Evolutionary conservation across 2,797 vertebrate genomes (phyloP).

Genomic region (Sciurus vulgaris): DNA sequence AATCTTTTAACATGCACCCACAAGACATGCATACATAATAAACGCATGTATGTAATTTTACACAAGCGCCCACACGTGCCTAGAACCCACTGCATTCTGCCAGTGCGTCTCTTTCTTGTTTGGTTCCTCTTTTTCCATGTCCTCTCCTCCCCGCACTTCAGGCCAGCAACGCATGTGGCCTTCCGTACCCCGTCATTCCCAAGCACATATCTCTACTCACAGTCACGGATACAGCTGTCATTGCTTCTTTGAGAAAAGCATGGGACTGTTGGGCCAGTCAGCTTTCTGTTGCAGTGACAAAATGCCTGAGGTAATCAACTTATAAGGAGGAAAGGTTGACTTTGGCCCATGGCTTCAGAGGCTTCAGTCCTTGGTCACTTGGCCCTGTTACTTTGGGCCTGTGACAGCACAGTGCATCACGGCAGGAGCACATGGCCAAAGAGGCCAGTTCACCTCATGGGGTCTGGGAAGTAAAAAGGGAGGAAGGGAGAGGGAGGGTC

Average conservation of each 20-base stretch:
- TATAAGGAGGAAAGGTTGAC: too few relatives aligned
- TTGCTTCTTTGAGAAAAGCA: not conserved
- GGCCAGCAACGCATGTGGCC: too few relatives aligned
- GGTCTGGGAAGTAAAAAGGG: too few relatives aligned
- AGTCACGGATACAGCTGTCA: not conserved
- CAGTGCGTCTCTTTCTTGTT: not conserved
- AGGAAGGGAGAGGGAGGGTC: too few relatives aligned
- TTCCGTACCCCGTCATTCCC: not conserved
- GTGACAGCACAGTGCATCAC: too few relatives aligned
- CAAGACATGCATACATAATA: not conserved
- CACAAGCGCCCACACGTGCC: not conserved
- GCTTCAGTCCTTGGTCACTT: too few relatives aligned
- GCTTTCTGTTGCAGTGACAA: too few relatives aligned
- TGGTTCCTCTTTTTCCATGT: not conserved
- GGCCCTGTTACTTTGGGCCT: too few relatives aligned
- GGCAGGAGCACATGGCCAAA: too few relatives aligned
- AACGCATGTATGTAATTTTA: not conserved
- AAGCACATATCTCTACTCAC: not conserved
- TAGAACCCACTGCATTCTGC: not conserved
- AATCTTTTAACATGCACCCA: not conserved
- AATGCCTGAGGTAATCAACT: too few relatives aligned
- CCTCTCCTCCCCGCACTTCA: not conserved
- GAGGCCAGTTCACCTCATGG: too few relatives aligned
- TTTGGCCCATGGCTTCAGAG: too few relatives aligned
- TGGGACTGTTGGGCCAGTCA: not conserved